Evolutionary conservation across 1,140 invertebrate species (phyloP).

Genomic region (Aphaenogaster rudis): DNA sequence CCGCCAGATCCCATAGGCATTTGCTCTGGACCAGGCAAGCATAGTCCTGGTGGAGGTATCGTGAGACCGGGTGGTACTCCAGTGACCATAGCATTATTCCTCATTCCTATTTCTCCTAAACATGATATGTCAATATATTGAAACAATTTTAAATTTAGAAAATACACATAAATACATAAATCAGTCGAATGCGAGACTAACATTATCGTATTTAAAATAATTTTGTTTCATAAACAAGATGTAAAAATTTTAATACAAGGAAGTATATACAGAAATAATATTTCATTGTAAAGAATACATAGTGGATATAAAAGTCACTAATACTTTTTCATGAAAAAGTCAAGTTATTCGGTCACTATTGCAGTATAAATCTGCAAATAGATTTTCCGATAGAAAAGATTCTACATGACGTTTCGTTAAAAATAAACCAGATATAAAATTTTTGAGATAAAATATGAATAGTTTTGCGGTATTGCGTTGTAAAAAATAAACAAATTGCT

Average conservation of each 20-base stretch:
- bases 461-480: not conserved
- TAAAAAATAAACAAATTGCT: not conserved
- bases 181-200: not conserved
- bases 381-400: not conserved
- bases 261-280: constrained; percentile 11
- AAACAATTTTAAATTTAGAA: constrained; percentile 4
- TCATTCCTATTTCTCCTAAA: constrained; percentile 82
- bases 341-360: not conserved
- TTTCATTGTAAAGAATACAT: not conserved
- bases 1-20: constrained; percentile 81
- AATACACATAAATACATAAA: constrained; percentile 6
- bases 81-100: constrained; percentile 80
- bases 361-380: not conserved
- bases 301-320: not conserved
- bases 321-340: not conserved
- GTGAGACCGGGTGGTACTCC: constrained; percentile 83
- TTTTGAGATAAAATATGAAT: constrained; percentile 14
- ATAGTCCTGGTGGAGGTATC: constrained; percentile 83
- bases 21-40: constrained; percentile 83
- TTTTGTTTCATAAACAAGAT: not conserved
- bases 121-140: not conserved
- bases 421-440: not conserved
- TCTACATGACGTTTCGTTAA: not conserved
- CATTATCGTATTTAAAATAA: not conserved
- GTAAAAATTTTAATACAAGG: not conserved